A percentile compares a stretch with the other conserved stretches of the same genome.
Conservation (phyloP, 2,888 invertebrate genomes). For the Eurois occulta region DNA sequence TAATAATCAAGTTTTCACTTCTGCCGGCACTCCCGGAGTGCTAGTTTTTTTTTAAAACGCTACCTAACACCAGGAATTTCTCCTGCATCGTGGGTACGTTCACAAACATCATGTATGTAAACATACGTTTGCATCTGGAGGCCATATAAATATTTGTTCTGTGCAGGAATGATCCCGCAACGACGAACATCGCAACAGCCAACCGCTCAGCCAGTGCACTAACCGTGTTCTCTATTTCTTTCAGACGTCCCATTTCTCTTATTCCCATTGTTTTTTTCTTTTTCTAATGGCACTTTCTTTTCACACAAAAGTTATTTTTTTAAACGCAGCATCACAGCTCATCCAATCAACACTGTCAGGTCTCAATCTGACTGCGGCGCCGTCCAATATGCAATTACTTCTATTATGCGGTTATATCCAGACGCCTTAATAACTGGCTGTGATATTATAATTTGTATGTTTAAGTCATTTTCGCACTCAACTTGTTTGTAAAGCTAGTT, state of each 20-base stretch:
- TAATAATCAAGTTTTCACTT: too few species aligned
- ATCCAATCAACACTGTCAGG: constrained; percentile 33
- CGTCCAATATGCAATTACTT: constrained; percentile 30
- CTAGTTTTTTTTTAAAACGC: background rate
- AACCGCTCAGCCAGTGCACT: background rate
- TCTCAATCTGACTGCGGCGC: constrained; percentile 37
- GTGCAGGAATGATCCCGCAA: background rate
- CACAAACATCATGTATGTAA: too few species aligned
- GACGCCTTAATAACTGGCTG: constrained; percentile 43
- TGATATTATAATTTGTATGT: constrained; percentile 53
- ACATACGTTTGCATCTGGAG: too few species aligned
- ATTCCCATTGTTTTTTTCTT: background rate
- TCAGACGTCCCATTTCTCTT: background rate
- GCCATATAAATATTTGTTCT: background rate
- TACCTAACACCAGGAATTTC: background rate
- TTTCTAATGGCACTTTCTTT: background rate
- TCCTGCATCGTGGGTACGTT: background rate
- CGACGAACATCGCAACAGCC: background rate
- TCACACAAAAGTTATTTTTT: background rate
- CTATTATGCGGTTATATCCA: constrained; percentile 38
- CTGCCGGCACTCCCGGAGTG: too few species aligned
- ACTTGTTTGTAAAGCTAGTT: constrained; percentile 35
- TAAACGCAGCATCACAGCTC: background rate
- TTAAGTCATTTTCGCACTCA: constrained; percentile 49
- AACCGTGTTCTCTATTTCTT: background rate